Base-by-base conservation (phyloP, 2,797 vertebrate genomes). In the Tympanoctomys barrerae region DNA sequence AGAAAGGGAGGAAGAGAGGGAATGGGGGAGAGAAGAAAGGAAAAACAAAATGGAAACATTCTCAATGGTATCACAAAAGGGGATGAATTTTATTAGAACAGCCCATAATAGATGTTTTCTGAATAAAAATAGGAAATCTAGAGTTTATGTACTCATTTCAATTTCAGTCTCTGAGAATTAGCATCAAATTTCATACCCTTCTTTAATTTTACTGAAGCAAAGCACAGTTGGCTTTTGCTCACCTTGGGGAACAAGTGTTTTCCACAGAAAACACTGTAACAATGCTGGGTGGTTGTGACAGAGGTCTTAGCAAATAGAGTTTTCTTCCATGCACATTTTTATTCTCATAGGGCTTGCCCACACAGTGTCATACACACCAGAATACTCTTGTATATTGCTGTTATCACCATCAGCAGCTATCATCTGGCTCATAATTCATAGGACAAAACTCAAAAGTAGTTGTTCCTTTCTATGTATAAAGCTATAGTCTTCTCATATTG, bases 381-480 rank as follows among this genome's bases (percentile, higher is more conserved):
- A 80, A 83, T 71, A 93, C 85, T 94, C 36, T 94, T 92, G 36
- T 94, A 84, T 61, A 61, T 61, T 94, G 49, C 86, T 90, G 80
- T 93, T 89, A 73, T 59, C 87, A 82, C 82, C 82, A 70, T 81
- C 70, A 82, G 61, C 46, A 91, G 31, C 78, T 87, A 19, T 87
- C 70, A 92, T 96, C 89, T 87, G 84, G 54, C 59, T 93, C 78
- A 81, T 3, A 59, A 26, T 90, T 91, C 92, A 71, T n/a, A 90
- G 66, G 54, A 95, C 59, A 95, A 91, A 93, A 89, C 91, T 59
- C 66, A 93, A 90, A 90, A 68, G 57, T 82, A 90, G 70, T 94
- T 79, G 39, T 91, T 87, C 81, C 77, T 94, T 86, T 81, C 22
- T 90, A 36, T 94, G 31, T 96, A 16, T 73, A 83, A 52, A 92